Conservation (phyloP, 2,888 invertebrate genomes). For the Onchidella celtica region DNA sequence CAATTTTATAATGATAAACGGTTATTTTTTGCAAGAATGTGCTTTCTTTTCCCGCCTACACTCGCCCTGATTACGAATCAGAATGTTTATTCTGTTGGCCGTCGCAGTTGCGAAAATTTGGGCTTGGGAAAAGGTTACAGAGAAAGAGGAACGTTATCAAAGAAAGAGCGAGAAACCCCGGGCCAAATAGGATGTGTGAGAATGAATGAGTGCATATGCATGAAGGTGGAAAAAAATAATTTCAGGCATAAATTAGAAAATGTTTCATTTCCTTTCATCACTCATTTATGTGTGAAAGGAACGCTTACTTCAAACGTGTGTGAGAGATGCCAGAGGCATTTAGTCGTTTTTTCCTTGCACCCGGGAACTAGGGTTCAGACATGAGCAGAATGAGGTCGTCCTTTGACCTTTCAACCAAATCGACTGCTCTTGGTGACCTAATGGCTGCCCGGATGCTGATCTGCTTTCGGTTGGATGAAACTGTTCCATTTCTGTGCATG, state of each 20-base stretch:
- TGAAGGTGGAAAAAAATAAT: not conserved
- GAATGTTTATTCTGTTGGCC: too few species aligned
- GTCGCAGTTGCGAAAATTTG: too few species aligned
- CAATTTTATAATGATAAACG: too few species aligned
- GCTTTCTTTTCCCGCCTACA: too few species aligned
- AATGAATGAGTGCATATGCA: too few species aligned
- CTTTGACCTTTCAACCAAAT: not conserved
- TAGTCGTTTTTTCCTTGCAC: not conserved
- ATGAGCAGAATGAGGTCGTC: not conserved
- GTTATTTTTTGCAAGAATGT: too few species aligned
- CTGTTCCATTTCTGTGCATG: too few species aligned
- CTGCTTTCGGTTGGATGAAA: not conserved
- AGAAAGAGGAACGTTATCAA: too few species aligned
- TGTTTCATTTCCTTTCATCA: not conserved
- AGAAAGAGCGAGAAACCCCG: too few species aligned
- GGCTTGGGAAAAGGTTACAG: too few species aligned
- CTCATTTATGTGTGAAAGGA: conserved; percentile 2
- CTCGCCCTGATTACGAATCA: too few species aligned
- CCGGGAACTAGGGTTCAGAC: not conserved
- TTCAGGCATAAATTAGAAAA: not conserved
- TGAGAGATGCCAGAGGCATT: not conserved
- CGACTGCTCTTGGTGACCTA: conserved; percentile 1
- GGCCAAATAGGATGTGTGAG: too few species aligned
- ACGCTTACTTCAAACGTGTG: not conserved
- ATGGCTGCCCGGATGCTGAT: not conserved